phyloP scores from a whole-genome alignment of 2,888 invertebrate genomes.

The Ormyrus pomaceus region DNA sequence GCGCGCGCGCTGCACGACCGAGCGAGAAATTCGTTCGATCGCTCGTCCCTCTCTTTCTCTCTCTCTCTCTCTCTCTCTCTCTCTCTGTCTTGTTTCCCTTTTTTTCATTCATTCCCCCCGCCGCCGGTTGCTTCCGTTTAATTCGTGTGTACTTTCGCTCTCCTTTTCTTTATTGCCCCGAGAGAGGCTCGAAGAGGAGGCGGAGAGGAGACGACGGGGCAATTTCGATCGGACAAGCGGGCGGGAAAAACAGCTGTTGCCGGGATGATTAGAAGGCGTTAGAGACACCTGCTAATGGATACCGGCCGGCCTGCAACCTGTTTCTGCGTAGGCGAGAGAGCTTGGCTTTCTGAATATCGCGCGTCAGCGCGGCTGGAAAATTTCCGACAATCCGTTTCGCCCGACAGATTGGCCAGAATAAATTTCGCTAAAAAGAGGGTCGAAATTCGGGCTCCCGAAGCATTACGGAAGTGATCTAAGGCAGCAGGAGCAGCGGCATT shows the following conservation, averaged over 20 bases:
- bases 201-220: not conserved
- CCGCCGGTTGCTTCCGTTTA: conserved; percentile 39
- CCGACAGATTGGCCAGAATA: too few species aligned
- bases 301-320: not conserved
- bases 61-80: conserved; percentile 24
- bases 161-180: conserved; percentile 11
- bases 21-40: conserved; percentile 44
- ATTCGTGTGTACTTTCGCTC: conserved; percentile 28
- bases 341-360: not conserved
- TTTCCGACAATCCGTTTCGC: too few species aligned
- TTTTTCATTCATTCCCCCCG: not conserved
- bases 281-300: not conserved
- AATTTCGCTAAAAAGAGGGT: too few species aligned
- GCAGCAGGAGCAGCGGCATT: not conserved
- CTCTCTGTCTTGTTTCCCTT: conserved; percentile 14
- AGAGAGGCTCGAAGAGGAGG: not conserved
- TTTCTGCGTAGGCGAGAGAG: too few species aligned
- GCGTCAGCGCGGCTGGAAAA: too few species aligned
- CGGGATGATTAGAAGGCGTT: conserved; percentile 6
- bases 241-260: not conserved
- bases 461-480: too few species aligned
- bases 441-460: too few species aligned
- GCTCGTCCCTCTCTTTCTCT: not conserved
- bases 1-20: not conserved
- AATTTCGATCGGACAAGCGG: not conserved